A percentile compares a stretch with the other conserved stretches of the same genome.
phyloP scores from a whole-genome alignment of 2,113 vertebrate species.

The Athene noctua region DNA sequence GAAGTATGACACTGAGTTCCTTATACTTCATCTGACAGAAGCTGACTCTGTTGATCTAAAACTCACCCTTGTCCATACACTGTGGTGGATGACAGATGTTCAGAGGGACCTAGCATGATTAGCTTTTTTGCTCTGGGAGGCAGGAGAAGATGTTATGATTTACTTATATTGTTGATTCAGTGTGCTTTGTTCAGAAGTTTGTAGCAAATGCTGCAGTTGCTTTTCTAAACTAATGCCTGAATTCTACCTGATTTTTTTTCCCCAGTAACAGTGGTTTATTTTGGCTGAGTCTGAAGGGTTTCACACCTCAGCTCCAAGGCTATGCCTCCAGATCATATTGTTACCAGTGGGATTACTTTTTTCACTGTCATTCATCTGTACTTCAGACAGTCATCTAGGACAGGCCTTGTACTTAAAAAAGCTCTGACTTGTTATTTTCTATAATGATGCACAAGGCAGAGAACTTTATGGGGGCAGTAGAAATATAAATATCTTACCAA shows the following conservation, averaged over 20 bases:
- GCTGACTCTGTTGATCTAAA: slow-evolving; percentile 11
- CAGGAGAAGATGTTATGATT: slow-evolving; percentile 33
- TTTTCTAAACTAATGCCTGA: slow-evolving; percentile 24
- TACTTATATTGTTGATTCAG: slow-evolving; percentile 24
- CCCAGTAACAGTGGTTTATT: not conserved
- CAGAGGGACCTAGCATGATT: slow-evolving; percentile 20
- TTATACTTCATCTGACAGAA: not conserved
- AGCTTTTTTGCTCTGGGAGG: slow-evolving; percentile 12
- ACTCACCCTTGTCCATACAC: not conserved
- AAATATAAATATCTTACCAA: slow-evolving; percentile 63
- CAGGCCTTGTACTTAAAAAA: slow-evolving; percentile 12
- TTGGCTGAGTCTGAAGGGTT: slow-evolving; percentile 21
- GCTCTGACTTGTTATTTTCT: slow-evolving; percentile 53
- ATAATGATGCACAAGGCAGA: slow-evolving; percentile 47
- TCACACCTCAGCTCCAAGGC: slow-evolving; percentile 18
- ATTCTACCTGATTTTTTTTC: not conserved
- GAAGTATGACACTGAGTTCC: not conserved
- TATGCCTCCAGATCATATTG: slow-evolving; percentile 25
- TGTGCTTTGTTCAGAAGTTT: slow-evolving; percentile 42
- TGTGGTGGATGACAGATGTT: slow-evolving; percentile 38
- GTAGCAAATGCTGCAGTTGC: not conserved
- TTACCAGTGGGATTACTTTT: slow-evolving; percentile 32
- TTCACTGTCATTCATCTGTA: slow-evolving; percentile 35
- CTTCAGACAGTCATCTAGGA: slow-evolving; percentile 26
- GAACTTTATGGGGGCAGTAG: slow-evolving; percentile 53